A percentile compares a stretch with the other conserved stretches of the same genome.
phyloP scores from a whole-genome alignment of 2,797 vertebrate genomes.

The Picus viridis region DNA sequence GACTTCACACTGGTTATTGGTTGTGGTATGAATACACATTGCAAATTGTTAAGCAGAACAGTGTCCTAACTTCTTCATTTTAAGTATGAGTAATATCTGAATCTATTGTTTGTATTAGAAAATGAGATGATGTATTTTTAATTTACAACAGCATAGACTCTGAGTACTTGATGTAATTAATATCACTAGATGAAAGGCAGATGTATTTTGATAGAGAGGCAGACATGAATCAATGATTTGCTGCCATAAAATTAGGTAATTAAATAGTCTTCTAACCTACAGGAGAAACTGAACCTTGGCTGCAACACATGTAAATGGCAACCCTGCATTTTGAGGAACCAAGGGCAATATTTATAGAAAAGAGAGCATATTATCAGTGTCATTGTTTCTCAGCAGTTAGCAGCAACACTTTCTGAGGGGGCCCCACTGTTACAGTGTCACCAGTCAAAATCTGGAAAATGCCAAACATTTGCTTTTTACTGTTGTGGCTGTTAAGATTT shows the following conservation, averaged over 20 bases:
- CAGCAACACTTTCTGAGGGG: not conserved
- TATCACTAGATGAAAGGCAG: not conserved
- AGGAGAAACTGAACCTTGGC: not conserved
- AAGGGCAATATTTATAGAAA: conserved; percentile 24
- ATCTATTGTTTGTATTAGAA: not conserved
- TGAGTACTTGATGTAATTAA: not conserved
- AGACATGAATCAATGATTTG: not conserved
- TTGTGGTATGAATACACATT: not conserved
- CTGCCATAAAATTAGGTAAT: not conserved
- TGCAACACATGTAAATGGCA: conserved; percentile 20
- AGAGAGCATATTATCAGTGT: conserved; percentile 43
- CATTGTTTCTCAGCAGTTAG: not conserved
- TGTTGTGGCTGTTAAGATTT: too few relatives aligned
- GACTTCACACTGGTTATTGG: not conserved
- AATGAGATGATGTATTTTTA: not conserved
- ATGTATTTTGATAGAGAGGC: not conserved
- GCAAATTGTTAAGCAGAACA: not conserved
- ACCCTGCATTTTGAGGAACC: not conserved
- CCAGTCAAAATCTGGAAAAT: not conserved
- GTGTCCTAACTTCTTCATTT: not conserved
- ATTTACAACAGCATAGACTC: not conserved
- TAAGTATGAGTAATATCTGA: not conserved
- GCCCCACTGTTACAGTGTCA: not conserved
- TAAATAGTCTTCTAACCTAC: not conserved
- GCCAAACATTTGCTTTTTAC: not conserved